phyloP scores from a whole-genome alignment of 2,797 vertebrate species.

The Gorsachius magnificus region DNA sequence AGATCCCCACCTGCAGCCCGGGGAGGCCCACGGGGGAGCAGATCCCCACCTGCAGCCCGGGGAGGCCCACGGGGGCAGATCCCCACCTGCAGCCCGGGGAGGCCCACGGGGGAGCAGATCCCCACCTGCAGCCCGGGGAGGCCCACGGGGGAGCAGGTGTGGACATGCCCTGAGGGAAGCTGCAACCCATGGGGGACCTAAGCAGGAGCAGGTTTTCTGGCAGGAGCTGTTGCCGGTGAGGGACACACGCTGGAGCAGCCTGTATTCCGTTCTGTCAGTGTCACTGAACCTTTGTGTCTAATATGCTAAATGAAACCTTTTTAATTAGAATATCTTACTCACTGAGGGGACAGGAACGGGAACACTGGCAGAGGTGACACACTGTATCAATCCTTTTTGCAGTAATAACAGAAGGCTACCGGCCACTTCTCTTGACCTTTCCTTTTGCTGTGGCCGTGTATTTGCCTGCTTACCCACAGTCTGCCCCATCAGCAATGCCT shows the following conservation, averaged over 20 bases:
- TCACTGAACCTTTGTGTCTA: not conserved
- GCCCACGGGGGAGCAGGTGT: fast-evolving
- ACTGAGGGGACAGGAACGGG: not conserved
- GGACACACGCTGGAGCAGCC: not conserved
- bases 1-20: not conserved
- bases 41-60: not conserved
- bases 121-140: fast-evolving
- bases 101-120: fast-evolving
- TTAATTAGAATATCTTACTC: not conserved
- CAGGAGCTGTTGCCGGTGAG: not conserved
- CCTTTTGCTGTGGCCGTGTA: not conserved
- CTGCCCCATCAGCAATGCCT: not conserved
- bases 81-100: not conserved
- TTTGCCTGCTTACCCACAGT: not conserved
- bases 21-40: no score
- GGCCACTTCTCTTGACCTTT: not conserved
- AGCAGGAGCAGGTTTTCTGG: not conserved
- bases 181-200: not conserved
- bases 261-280: not conserved
- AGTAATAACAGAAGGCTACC: not conserved
- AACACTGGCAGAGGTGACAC: not conserved
- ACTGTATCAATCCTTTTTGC: not conserved
- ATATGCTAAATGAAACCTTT: not conserved
- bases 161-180: not conserved
- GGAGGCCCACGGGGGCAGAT: not conserved